phyloP scores from a whole-genome alignment of 2,797 vertebrate genomes.

The Mus caroli region DNA sequence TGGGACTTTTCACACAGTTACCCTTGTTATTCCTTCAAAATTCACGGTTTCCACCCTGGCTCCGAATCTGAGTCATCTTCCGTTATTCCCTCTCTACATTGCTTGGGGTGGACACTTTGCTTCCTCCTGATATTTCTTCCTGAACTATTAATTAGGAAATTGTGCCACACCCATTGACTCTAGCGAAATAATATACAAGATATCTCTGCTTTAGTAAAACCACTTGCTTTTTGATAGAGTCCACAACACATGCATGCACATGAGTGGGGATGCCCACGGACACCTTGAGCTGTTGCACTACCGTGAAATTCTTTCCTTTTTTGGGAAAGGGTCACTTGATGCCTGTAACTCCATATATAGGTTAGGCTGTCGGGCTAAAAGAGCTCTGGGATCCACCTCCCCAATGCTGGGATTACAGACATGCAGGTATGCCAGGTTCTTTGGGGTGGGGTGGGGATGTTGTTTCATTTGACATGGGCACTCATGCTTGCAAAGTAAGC shows the following conservation, averaged over 20 bases:
- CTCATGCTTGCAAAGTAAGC: background rate
- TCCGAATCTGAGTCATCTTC: constrained; percentile 32
- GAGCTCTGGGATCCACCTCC: background rate
- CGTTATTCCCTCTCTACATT: background rate
- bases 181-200: background rate
- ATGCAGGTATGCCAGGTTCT: background rate
- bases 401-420: background rate
- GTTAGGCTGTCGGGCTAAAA: background rate
- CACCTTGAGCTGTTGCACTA: background rate
- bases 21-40: constrained; percentile 39
- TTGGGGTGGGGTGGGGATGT: background rate
- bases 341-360: background rate
- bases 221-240: background rate
- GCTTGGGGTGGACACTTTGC: background rate
- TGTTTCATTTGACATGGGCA: background rate
- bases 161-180: background rate
- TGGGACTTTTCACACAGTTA: constrained; percentile 9
- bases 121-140: background rate
- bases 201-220: constrained; percentile 7
- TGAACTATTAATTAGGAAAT: constrained; percentile 23
- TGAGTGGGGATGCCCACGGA: background rate
- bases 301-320: no score
- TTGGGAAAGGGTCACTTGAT: background rate
- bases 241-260: background rate
- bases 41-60: background rate